Percentiles rank a stretch among this genome's conserved stretches.
phyloP scores from a whole-genome alignment of 1,140 invertebrate genomes.

The Hypsibius dujardini region DNA sequence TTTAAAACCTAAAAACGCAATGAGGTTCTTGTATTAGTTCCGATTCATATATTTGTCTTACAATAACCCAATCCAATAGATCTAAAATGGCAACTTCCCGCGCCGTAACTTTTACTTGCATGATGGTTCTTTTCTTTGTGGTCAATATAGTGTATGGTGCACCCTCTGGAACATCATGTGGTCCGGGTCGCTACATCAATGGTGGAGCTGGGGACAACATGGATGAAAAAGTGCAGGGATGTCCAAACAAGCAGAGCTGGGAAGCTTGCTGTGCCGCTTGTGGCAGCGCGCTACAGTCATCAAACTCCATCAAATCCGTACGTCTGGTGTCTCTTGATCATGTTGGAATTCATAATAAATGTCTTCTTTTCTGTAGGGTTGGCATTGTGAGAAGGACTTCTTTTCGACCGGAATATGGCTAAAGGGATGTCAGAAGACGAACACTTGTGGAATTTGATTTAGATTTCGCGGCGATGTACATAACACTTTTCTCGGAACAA shows the following conservation, averaged over 20 bases:
- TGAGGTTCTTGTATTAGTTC: no score
- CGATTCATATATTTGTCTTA: no score
- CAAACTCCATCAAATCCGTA: not conserved
- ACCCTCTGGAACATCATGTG: not conserved
- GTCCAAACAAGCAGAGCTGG: not conserved
- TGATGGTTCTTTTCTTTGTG: not conserved
- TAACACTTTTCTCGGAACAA: no score
- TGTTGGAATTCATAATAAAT: not conserved
- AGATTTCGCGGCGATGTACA: no score
- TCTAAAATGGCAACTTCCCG: no score
- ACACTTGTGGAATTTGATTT: not conserved
- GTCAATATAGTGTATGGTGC: not conserved
- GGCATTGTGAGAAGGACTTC: slow-evolving; percentile 9
- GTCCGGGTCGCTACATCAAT: not conserved
- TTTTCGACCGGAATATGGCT: not conserved
- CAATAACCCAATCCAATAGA: no score
- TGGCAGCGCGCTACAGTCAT: not conserved
- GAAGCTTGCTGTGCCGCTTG: not conserved
- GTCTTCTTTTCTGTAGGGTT: not conserved
- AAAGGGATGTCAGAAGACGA: not conserved
- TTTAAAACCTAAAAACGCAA: no score
- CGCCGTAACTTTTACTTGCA: no score
- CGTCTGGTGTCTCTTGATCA: not conserved
- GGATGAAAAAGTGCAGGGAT: not conserved
- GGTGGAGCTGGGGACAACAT: slow-evolving; percentile 4